Conservation (phyloP, 2,888 invertebrate genomes). For the Zygothrica quintamaculata region DNA sequence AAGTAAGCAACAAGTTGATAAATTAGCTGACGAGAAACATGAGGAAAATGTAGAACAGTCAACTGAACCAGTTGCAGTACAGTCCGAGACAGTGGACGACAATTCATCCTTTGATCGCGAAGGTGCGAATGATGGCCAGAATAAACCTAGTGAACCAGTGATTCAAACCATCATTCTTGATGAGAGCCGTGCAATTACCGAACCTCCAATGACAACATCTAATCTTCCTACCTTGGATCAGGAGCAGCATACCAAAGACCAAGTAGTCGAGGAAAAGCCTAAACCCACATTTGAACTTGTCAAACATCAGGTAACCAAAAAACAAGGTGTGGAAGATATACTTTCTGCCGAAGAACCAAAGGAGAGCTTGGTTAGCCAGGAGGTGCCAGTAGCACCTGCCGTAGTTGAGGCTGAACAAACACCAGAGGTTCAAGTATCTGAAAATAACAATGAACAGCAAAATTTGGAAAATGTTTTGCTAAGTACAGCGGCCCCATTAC, state of each 20-base stretch:
- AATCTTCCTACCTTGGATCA: constrained; percentile 59
- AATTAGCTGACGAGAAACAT: background rate
- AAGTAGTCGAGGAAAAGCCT: constrained; percentile 27
- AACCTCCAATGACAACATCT: constrained; percentile 56
- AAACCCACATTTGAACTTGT: constrained; percentile 47
- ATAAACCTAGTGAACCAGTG: constrained; percentile 11
- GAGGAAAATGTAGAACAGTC: constrained; percentile 2
- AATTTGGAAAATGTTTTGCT: constrained; percentile 1
- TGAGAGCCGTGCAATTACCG: constrained; percentile 60
- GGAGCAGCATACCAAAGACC: constrained; percentile 44
- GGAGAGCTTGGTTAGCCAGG: constrained; percentile 8
- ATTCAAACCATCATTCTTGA: constrained; percentile 48
- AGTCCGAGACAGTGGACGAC: constrained; percentile 15
- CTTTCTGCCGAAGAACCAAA: constrained; percentile 36
- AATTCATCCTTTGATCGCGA: background rate
- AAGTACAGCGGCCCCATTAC: constrained; percentile 6
- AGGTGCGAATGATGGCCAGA: background rate
- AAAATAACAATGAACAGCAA: constrained; percentile 5
- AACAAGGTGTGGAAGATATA: constrained; percentile 65
- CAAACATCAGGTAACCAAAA: constrained; percentile 71
- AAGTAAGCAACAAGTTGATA: background rate
- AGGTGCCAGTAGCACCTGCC: constrained; percentile 11
- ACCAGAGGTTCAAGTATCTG: background rate
- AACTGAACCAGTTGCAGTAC: background rate
- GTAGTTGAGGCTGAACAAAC: constrained; percentile 9